phyloP scores from a whole-genome alignment of 2,888 invertebrate species.

The Amphimallon solstitiale region DNA sequence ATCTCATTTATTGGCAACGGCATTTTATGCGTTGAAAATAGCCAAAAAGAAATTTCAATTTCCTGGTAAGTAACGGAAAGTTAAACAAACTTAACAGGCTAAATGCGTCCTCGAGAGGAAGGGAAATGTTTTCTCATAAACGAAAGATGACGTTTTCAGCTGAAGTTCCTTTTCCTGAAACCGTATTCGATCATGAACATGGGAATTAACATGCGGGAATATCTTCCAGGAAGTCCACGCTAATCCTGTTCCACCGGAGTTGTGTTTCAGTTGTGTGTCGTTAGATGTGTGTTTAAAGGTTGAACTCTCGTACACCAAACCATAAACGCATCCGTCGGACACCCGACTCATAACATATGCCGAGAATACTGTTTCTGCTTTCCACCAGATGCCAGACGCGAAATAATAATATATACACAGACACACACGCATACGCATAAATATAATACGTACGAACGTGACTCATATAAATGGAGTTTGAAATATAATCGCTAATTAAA shows the following conservation, averaged over 20 bases:
- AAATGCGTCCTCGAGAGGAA: too few relatives aligned
- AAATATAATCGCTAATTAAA: too few relatives aligned
- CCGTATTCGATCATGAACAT: background rate
- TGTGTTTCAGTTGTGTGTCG: conserved; percentile 1
- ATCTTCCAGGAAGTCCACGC: conserved; percentile 15
- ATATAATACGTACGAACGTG: too few relatives aligned
- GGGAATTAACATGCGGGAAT: background rate
- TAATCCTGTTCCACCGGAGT: conserved; percentile 22
- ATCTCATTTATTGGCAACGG: too few relatives aligned
- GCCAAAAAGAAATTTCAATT: too few relatives aligned
- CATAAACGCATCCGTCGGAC: conserved; percentile 22
- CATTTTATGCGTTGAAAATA: too few relatives aligned
- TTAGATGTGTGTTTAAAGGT: background rate
- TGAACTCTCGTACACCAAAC: conserved; percentile 1
- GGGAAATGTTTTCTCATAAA: too few relatives aligned
- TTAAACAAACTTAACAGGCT: too few relatives aligned
- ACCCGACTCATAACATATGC: conserved; percentile 29
- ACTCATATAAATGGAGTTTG: too few relatives aligned
- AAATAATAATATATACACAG: conserved; percentile 3
- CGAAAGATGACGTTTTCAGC: too few relatives aligned
- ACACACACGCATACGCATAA: too few relatives aligned
- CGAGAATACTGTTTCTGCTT: conserved; percentile 19
- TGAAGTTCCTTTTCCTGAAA: conserved; percentile 15
- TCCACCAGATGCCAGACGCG: conserved; percentile 16
- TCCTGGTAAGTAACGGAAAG: too few relatives aligned